Percentiles rank a stretch among this genome's conserved stretches.
Conservation (phyloP, 1,140 invertebrate genomes). For the Druon quercuslanigerum region DNA sequence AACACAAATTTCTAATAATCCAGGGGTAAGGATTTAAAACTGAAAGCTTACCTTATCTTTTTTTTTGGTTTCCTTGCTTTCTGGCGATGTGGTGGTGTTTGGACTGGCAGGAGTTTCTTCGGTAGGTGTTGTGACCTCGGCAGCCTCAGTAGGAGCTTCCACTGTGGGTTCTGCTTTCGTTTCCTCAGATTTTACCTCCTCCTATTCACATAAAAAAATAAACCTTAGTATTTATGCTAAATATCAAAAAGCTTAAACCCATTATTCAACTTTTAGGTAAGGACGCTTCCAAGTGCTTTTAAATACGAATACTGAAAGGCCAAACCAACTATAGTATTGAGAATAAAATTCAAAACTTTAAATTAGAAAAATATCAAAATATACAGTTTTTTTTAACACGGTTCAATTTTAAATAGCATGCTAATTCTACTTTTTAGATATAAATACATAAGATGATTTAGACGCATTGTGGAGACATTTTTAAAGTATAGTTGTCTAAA, state of each 20-base stretch:
- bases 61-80: conserved; percentile 84
- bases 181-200: conserved; percentile 71
- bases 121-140: conserved; percentile 73
- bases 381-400: no score
- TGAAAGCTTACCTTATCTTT: conserved; percentile 81
- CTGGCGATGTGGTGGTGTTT: conserved; percentile 79
- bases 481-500: no score
- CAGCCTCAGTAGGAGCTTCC: conserved; percentile 73
- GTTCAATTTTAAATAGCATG: no score
- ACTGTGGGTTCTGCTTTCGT: conserved; percentile 66
- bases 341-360: background rate
- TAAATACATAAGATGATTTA: no score
- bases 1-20: no score
- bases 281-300: conserved; percentile 1
- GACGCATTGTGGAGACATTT: no score
- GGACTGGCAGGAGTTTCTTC: conserved; percentile 67
- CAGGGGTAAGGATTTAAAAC: background rate
- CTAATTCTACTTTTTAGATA: no score
- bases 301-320: background rate
- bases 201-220: conserved; percentile 48
- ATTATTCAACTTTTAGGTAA: background rate
- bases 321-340: background rate
- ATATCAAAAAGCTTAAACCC: no score
- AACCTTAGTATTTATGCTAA: background rate
- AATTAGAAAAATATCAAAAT: background rate